Conservation (phyloP, 2,113 vertebrate genomes). For the Echinops telfairi region DNA sequence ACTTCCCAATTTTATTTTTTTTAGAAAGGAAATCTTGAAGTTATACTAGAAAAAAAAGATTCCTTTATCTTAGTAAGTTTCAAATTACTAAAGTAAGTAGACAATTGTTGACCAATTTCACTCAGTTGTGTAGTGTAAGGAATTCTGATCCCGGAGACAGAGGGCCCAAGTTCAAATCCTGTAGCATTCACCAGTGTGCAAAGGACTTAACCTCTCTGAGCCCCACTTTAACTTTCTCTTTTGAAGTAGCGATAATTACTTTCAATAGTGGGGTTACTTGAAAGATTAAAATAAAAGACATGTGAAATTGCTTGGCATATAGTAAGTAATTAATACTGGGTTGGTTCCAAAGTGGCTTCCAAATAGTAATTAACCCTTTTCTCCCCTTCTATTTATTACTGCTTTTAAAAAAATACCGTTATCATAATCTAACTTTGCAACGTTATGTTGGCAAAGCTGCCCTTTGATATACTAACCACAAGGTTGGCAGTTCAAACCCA, state of each 20-base stretch:
- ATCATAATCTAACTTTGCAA: background rate
- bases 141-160: slow-evolving; percentile 13
- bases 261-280: background rate
- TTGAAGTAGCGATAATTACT: background rate
- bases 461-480: too few relatives aligned
- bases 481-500: too few relatives aligned
- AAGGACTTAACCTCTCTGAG: background rate
- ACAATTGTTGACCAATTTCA: background rate
- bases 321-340: background rate
- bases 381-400: background rate
- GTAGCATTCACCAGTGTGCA: background rate
- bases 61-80: slow-evolving; percentile 39
- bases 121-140: background rate
- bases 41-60: slow-evolving; percentile 7
- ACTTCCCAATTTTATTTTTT: slow-evolving; percentile 10
- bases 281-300: slow-evolving; percentile 43
- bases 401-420: background rate
- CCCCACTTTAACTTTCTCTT: slow-evolving; percentile 29
- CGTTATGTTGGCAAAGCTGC: background rate
- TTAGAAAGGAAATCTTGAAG: slow-evolving; percentile 20
- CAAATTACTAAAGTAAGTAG: slow-evolving; percentile 26
- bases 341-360: slow-evolving; percentile 32
- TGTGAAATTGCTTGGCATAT: background rate
- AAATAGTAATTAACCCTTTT: slow-evolving; percentile 9
- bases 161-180: slow-evolving; percentile 2